Evolutionary conservation across 2,888 invertebrate genomes (phyloP).

Genomic region (Polyploca ridens): DNA sequence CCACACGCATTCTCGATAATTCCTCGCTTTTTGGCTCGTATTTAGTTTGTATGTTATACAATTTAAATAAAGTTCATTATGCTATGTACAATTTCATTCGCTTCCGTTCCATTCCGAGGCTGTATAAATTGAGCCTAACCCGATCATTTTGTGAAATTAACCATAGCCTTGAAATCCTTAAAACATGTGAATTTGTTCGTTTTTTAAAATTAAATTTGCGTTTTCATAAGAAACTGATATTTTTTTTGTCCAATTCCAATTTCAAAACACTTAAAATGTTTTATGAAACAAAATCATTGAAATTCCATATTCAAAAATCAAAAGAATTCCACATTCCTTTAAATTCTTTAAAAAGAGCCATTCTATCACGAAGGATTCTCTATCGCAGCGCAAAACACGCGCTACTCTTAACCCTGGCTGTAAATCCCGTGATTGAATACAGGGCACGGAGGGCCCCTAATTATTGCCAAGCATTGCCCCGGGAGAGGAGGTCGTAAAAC

Average conservation of each 20-base stretch:
- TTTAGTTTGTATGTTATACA: too few species aligned
- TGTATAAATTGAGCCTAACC: too few species aligned
- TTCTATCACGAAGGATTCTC: background rate
- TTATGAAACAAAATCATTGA: background rate
- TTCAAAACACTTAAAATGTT: background rate
- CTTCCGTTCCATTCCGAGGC: too few species aligned
- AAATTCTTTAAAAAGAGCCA: background rate
- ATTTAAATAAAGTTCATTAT: too few species aligned
- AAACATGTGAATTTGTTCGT: too few species aligned
- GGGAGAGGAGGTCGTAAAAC: constrained; percentile 43
- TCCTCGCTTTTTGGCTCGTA: too few species aligned
- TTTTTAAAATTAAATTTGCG: too few species aligned
- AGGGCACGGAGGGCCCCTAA: constrained; percentile 43
- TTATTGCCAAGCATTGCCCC: constrained; percentile 45
- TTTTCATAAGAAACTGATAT: too few species aligned
- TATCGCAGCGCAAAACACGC: background rate
- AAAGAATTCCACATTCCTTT: background rate
- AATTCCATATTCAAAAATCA: background rate
- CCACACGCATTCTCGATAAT: too few species aligned
- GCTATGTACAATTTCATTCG: too few species aligned
- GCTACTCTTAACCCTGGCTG: constrained; percentile 13
- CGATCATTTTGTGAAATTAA: too few species aligned
- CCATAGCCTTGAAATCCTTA: too few species aligned
- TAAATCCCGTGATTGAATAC: constrained; percentile 48
- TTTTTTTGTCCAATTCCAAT: background rate